These are phyloP conservation scores for Bryconaethiops microstoma DNA, from an alignment of 2,797 vertebrate species.

Conservation along the genomic window DNA sequence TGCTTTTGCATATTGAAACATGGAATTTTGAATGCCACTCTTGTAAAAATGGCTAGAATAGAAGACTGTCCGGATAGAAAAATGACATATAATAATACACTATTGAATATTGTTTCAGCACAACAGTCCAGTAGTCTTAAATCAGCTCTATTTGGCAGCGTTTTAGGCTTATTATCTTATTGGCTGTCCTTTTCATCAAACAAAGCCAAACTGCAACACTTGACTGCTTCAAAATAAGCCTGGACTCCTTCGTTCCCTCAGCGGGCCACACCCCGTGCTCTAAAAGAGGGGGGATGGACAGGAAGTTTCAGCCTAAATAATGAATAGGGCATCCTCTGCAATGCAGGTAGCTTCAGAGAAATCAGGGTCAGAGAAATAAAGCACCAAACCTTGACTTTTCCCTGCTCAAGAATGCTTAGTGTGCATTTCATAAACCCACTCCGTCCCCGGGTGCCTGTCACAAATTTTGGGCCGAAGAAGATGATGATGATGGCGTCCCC, in stretches of 20 bases:
- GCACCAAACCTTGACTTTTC: not conserved
- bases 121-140: not conserved
- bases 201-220: not conserved
- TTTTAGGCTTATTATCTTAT: not conserved
- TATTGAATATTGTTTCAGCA: not conserved
- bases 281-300: not conserved
- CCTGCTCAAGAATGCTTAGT: not conserved
- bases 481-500: not conserved
- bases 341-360: slow-evolving; percentile 22
- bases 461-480: not conserved
- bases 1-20: not conserved
- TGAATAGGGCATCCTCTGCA: slow-evolving; percentile 21
- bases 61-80: not conserved
- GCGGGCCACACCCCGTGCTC: not conserved
- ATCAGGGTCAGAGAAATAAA: slow-evolving; percentile 5
- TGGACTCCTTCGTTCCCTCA: slow-evolving; percentile 4
- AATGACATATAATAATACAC: not conserved
- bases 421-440: not conserved
- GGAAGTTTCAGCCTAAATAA: slow-evolving; percentile 12
- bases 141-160: not conserved
- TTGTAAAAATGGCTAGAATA: not conserved
- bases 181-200: not conserved
- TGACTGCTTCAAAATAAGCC: slow-evolving; percentile 8
- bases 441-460: slow-evolving; percentile 4
- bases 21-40: not conserved